phyloP scores from a whole-genome alignment of 1,140 invertebrate species.

The Liolophura sinensis region DNA sequence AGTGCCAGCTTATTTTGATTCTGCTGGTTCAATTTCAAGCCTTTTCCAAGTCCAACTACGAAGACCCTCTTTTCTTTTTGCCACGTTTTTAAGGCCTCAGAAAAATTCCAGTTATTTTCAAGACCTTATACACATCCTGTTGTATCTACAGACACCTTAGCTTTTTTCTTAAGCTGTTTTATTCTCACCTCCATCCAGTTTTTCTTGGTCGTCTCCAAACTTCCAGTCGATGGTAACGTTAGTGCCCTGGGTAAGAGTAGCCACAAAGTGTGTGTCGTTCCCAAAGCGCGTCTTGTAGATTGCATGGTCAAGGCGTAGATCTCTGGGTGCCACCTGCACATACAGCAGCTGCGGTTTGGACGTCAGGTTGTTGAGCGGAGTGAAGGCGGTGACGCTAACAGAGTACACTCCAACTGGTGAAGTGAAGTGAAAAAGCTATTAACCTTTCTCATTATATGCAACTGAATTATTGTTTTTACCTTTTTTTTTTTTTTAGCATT shows the following conservation, averaged over 20 bases:
- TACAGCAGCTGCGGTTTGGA: slow-evolving; percentile 22
- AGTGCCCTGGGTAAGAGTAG: slow-evolving; percentile 19
- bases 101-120: neutral
- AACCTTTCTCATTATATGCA: neutral
- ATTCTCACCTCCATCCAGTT: slow-evolving; percentile 21
- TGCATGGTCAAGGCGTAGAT: slow-evolving; percentile 9
- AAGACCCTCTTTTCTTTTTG: too few relatives aligned
- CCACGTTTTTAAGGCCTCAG: too few relatives aligned
- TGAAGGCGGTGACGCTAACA: slow-evolving; percentile 37
- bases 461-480: neutral
- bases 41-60: too few relatives aligned
- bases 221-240: slow-evolving; percentile 42
- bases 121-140: too few relatives aligned
- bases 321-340: slow-evolving; percentile 32
- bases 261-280: slow-evolving; percentile 20
- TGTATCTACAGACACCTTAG: too few relatives aligned
- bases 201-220: slow-evolving; percentile 33
- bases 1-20: too few relatives aligned
- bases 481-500: neutral
- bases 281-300: slow-evolving; percentile 22
- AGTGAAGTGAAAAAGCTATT: neutral
- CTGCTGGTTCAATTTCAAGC: too few relatives aligned
- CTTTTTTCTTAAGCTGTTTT: neutral
- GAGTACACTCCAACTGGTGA: slow-evolving; percentile 41
- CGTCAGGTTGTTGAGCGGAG: slow-evolving; percentile 33